Percentiles rank a stretch among this genome's conserved stretches.
These are phyloP conservation scores for Atethmia centrago DNA, from an alignment of 2,888 invertebrate genomes.

Conservation along the genomic window DNA sequence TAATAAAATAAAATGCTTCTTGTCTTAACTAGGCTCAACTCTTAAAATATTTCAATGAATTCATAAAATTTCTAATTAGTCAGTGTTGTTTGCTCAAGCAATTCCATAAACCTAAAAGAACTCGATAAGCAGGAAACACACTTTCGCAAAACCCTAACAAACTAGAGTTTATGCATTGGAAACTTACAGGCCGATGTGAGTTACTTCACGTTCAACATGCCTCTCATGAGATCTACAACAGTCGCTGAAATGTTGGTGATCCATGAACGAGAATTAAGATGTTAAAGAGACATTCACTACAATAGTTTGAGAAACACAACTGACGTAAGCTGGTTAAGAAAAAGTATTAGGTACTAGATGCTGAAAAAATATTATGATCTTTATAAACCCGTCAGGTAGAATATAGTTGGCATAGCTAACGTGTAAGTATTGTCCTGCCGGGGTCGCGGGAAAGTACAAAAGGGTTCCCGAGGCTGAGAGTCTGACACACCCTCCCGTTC, in stretches of 20 bases:
- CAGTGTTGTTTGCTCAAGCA: conserved; percentile 59
- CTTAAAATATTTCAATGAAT: conserved; percentile 80
- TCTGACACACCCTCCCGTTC: too few relatives aligned
- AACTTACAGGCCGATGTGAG: background rate
- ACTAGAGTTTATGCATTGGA: background rate
- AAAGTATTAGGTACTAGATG: background rate
- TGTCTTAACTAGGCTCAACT: conserved; percentile 55
- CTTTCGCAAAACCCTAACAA: background rate
- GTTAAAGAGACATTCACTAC: background rate
- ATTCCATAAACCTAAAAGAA: background rate
- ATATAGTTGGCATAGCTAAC: background rate
- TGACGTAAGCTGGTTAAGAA: background rate
- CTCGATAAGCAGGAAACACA: background rate
- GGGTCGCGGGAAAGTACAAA: too few relatives aligned
- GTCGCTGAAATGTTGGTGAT: background rate
- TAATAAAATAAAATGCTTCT: conserved; percentile 5
- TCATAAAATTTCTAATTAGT: conserved; percentile 75
- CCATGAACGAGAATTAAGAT: background rate
- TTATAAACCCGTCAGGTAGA: background rate
- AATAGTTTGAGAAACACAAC: background rate
- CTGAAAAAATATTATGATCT: background rate
- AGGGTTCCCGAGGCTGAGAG: too few relatives aligned
- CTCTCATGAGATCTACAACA: background rate
- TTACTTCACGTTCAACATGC: background rate
- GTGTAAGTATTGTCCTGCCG: too few relatives aligned